phyloP scores from a whole-genome alignment of 1,140 invertebrate species.

The Phocides pigmalion region DNA sequence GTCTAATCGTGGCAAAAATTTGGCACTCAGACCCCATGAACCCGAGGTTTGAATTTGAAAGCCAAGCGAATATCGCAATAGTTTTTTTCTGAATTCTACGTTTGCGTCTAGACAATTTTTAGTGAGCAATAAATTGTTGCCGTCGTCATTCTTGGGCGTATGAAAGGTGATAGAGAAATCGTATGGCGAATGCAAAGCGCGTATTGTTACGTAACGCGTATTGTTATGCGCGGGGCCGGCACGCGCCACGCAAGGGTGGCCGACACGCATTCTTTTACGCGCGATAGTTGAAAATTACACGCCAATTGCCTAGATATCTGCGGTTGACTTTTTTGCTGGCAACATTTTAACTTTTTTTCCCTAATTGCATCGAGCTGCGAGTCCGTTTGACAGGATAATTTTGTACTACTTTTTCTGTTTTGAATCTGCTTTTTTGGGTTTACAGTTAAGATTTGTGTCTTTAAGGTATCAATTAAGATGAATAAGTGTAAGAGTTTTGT shows the following conservation, averaged over 20 bases:
- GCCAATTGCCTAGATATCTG: constrained; percentile 1
- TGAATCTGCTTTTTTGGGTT: too few relatives aligned
- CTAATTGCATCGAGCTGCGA: not conserved
- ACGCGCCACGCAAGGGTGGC: constrained; percentile 36
- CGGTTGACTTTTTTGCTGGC: not conserved
- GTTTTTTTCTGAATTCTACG: not conserved
- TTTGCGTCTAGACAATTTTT: constrained; percentile 44
- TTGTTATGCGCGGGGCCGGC: constrained; percentile 38
- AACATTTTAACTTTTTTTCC: not conserved
- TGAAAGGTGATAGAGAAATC: constrained; percentile 48
- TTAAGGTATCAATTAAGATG: too few relatives aligned
- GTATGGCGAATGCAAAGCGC: constrained; percentile 42
- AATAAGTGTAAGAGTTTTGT: too few relatives aligned
- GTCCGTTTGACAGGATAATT: too few relatives aligned
- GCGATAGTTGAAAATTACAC: constrained; percentile 5
- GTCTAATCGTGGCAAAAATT: too few relatives aligned
- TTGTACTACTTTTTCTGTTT: too few relatives aligned
- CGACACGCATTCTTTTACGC: constrained; percentile 35
- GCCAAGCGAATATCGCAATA: too few relatives aligned
- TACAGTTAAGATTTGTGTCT: too few relatives aligned
- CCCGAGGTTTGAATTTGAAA: too few relatives aligned
- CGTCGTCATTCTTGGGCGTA: constrained; percentile 37
- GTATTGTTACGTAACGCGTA: constrained; percentile 46
- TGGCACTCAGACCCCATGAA: too few relatives aligned
- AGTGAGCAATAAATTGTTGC: constrained; percentile 43